Conservation (phyloP, 2,113 vertebrate genomes). For the Leptosomus discolor region DNA sequence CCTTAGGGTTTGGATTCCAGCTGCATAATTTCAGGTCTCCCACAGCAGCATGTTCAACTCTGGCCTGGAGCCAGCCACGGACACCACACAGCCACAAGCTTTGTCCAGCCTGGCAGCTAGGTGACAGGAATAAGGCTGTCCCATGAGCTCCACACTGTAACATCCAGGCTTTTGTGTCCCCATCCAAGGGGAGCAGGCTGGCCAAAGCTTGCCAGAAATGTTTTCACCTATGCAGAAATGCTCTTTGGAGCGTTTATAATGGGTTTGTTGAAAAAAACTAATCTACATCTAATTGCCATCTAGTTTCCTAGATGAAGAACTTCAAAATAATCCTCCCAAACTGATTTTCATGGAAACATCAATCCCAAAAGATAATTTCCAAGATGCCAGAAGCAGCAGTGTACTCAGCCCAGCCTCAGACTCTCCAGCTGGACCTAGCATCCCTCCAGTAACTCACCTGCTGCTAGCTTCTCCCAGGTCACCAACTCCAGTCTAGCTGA, state of each 20-base stretch:
- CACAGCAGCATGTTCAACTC: neutral
- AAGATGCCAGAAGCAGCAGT: neutral
- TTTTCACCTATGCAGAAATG: neutral
- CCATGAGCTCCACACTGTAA: neutral
- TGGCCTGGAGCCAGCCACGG: neutral
- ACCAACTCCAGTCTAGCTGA: neutral
- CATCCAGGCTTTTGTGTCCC: neutral
- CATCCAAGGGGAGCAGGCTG: neutral
- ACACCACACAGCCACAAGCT: fast-evolving
- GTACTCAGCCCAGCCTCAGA: neutral
- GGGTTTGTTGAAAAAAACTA: neutral
- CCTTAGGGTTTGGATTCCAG: neutral
- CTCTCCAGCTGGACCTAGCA: neutral
- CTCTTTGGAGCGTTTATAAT: neutral
- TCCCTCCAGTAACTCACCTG: neutral
- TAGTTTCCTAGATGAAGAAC: neutral
- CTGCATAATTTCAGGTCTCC: neutral
- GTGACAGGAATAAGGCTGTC: neutral
- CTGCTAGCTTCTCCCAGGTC: neutral
- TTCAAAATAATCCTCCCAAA: neutral
- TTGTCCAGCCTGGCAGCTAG: neutral
- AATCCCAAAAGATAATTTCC: neutral
- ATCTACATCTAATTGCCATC: neutral
- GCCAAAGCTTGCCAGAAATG: neutral
- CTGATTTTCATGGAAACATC: neutral